Conservation (phyloP, 2,113 vertebrate species). For the Upupa epops region DNA sequence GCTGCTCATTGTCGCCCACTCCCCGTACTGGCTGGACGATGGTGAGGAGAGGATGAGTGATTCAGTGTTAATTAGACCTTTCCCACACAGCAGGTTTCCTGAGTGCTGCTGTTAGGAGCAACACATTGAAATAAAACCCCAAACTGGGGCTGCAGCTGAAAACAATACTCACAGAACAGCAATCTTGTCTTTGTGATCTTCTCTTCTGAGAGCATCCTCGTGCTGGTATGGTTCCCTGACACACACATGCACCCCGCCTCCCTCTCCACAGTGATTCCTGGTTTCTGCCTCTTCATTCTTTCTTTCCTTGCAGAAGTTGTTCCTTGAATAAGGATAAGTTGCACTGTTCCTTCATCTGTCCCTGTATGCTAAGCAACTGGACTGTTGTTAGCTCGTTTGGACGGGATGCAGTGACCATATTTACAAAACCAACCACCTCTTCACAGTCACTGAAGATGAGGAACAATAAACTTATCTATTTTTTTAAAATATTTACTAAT, state of each 20-base stretch:
- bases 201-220: not conserved
- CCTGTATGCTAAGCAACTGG: not conserved
- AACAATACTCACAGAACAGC: not conserved
- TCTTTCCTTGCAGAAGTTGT: not conserved
- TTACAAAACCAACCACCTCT: not conserved
- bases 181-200: not conserved
- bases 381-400: not conserved
- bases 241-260: no score
- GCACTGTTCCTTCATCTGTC: not conserved
- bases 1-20: not conserved
- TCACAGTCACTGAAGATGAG: not conserved
- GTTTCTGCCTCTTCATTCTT: not conserved
- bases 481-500: not conserved
- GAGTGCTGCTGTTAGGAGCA: not conserved
- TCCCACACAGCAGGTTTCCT: not conserved
- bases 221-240: not conserved
- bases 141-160: not conserved
- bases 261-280: not conserved
- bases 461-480: not conserved
- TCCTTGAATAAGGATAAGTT: not conserved
- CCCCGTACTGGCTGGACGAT: accelerated
- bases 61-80: slow-evolving; percentile 42
- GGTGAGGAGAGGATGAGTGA: not conserved
- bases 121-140: slow-evolving; percentile 8
- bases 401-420: not conserved